Evolutionary conservation across 1,140 invertebrate species (phyloP).

Genomic region (Drosophila sturtevanti): DNA sequence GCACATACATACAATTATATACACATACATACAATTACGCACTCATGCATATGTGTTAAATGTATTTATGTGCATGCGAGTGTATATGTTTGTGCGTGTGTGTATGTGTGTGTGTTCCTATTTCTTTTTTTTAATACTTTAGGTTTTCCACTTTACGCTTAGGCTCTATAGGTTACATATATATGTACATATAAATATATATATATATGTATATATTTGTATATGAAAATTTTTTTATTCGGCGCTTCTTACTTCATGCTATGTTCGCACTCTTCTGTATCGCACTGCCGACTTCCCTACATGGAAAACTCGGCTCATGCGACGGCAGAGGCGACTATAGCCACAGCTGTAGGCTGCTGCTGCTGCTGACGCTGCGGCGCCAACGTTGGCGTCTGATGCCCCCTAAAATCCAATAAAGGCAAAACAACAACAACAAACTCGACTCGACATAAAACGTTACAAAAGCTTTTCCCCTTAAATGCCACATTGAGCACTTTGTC

Average conservation of each 20-base stretch:
- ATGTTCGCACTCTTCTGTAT: conserved; percentile 79
- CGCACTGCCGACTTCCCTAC: conserved; percentile 75
- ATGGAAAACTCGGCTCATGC: conserved; percentile 67
- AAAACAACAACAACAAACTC: neutral
- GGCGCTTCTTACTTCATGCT: conserved; percentile 79
- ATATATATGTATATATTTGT: neutral
- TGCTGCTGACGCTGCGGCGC: conserved; percentile 1
- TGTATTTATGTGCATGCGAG: conserved; percentile 7
- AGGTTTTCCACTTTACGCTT: conserved; percentile 66
- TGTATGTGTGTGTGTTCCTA: conserved; percentile 20
- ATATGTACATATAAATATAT: neutral
- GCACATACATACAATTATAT: conserved; percentile 12
- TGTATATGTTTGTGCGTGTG: conserved; percentile 15
- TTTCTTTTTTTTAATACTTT: conserved; percentile 59
- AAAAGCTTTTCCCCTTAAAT: conserved; percentile 14
- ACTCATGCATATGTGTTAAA: conserved; percentile 19
- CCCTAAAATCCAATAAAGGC: conserved; percentile 59
- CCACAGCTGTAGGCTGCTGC: conserved; percentile 5
- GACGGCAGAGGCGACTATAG: conserved; percentile 15
- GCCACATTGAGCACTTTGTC: conserved; percentile 27
- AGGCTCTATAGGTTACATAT: conserved; percentile 50
- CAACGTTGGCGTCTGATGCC: conserved; percentile 35
- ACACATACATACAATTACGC: conserved; percentile 35
- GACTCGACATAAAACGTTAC: neutral
- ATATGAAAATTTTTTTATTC: conserved; percentile 45